Percentiles rank a stretch among this genome's conserved stretches.
These are phyloP conservation scores for Cephus pygmeus DNA, from an alignment of 2,888 invertebrate genomes.

Conservation along the genomic window DNA sequence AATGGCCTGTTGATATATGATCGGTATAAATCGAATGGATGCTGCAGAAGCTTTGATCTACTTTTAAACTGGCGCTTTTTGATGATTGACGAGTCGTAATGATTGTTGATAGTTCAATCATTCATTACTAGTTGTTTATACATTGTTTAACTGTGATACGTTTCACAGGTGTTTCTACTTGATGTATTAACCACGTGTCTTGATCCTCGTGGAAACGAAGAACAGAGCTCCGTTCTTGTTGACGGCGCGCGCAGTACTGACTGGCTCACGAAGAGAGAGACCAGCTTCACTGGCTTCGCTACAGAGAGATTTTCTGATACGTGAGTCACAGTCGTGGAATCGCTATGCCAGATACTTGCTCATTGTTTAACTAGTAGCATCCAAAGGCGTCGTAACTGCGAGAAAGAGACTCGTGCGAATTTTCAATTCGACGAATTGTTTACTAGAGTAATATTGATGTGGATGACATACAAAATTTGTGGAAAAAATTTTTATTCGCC, in stretches of 20 bases:
- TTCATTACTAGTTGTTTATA: background rate
- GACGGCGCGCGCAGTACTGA: conserved; percentile 46
- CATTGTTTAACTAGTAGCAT: background rate
- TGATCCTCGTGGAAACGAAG: conserved; percentile 13
- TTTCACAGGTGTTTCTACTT: background rate
- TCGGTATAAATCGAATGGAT: background rate
- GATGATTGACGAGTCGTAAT: background rate
- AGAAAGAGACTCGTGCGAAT: background rate
- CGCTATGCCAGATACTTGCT: background rate
- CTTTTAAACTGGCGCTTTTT: background rate
- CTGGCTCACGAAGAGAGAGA: background rate
- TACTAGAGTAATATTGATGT: background rate
- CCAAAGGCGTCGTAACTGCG: background rate
- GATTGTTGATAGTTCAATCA: background rate
- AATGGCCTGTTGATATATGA: background rate
- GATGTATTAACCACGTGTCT: conserved; percentile 12
- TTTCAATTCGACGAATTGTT: background rate
- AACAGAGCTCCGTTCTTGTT: conserved; percentile 34
- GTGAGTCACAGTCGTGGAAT: background rate
- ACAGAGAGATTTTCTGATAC: background rate
- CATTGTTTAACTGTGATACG: conserved; percentile 3
- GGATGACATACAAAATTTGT: background rate
- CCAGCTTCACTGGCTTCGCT: background rate
- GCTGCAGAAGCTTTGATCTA: background rate
- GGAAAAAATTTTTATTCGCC: background rate